Evolutionary conservation across 2,113 vertebrate genomes (phyloP), one percentile per base, ranked within the genome.

Genomic region (Melanerpes aurifrons): DNA sequence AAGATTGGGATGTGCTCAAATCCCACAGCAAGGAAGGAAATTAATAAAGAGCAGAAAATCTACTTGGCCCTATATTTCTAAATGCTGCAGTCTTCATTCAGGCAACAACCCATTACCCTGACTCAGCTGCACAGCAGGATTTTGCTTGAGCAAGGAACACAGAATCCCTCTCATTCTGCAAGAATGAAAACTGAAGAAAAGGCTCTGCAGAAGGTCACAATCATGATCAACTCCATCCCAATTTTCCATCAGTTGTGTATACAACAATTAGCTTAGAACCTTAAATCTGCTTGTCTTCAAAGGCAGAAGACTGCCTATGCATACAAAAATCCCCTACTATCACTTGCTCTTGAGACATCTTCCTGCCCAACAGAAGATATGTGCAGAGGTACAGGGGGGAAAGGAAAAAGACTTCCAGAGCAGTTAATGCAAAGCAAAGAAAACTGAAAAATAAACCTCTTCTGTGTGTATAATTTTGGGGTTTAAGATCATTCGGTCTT

Each of bases 101-200:
- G 77, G 81, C 90, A 91, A 83, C 28, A 76, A 69, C 50, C 91
- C 86, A 76, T 87, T 86, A 82, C 64, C 78, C 69, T 93, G 78
- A 90, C 81, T 92, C 53, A 68, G 56, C 77, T 89, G 78, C 90
- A 77, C 35, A 80, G 90, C 58, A 79, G 45, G 72, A 86, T 37
- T 92, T 79, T 25, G 28, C 94, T 75, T 67, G 18, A 86, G 76
- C 63, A 83, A 89, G 82, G 40, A 93, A 84, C 54, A 21, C 25
- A 37, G 50, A 93, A 91, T 94, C 66, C 57, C 69, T 47, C 56
- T 48, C 31, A 62, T 15, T 59, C 32, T 78, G 56, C 16, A 86
- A 87, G 26, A 89, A 16, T n/a, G 43, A 92, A 91, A 89, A 80
- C 19, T 58, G n/a, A 87, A 73, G 45, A 67, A 88, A 77, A 86